Evolutionary conservation across 2,797 vertebrate species (phyloP), one percentile per base, ranked within the genome.

Genomic region (Phoxinus dragarum): DNA sequence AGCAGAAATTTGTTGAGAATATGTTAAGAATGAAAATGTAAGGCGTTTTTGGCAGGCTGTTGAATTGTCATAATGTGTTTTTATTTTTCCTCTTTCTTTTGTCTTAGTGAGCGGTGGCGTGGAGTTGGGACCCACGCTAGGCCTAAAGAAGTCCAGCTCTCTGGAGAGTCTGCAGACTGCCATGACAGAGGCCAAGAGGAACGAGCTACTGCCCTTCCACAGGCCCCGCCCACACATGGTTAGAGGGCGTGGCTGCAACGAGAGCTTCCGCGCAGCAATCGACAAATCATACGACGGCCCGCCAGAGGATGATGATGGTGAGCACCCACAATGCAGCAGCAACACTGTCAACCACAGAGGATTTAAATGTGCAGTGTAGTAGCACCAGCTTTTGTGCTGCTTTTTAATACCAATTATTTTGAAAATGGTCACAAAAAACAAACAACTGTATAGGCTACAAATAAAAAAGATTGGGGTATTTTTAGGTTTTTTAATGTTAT

Each of bases 241-340:
- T 64, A 95, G 98, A 27, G 98, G 98, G 27, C 95, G 97, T n/a
- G 98, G 97, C 61, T 99, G 97, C 90, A 99, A 98, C 0, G 97
- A 99, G 91, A 99, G 98, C 92, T 99, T 99, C 94, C 91, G 98
- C 82, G 97, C 98, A 0, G 98, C 98, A 71, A 99, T 99, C 59
- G 98, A 99, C 93, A 98, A 99, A 87, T 99, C 98, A 4, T 99
- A 99, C 0, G 98, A 99, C 4, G 97, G 97, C 1, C 98, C 98
- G 0, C 95, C 97, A 23, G 97, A 96, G 68, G 92, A 95, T 4
- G 97, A 97, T 3, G 96, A 97, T 1, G 97, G 98, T 98, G 93
- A 89, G 91, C 9, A 12, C 44, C 49, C 42, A 54, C 21, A 36
- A 52, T 86, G 1, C 38, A 73, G 2, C 47, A 76, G 23, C 10